Evolutionary conservation across 1,140 invertebrate species (phyloP).

Genomic region (Tetramorium alpestre): DNA sequence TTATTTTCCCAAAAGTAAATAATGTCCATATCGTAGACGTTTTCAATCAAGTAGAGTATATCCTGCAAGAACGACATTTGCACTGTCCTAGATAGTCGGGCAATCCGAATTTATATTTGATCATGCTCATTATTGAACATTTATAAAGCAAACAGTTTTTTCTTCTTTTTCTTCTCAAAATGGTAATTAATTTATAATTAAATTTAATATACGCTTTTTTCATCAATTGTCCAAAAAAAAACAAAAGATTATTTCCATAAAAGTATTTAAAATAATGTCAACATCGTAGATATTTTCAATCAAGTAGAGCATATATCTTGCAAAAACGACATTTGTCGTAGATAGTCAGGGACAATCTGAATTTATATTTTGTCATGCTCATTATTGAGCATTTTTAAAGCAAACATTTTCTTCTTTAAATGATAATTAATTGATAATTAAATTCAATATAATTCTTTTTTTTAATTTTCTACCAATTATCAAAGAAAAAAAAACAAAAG

Average conservation of each 20-base stretch:
- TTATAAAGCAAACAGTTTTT: not conserved
- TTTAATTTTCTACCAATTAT: too few relatives aligned
- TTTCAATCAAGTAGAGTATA: not conserved
- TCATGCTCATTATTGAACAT: not conserved
- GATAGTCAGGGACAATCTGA: not conserved
- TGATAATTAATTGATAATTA: not conserved
- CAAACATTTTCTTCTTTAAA: not conserved
- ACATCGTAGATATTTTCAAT: not conserved
- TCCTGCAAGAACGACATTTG: not conserved
- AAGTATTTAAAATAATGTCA: not conserved
- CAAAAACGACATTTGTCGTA: not conserved
- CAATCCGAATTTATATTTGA: not conserved
- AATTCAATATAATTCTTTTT: not conserved
- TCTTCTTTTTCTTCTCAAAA: too few relatives aligned
- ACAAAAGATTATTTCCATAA: not conserved
- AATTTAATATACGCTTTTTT: not conserved
- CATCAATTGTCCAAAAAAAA: not conserved
- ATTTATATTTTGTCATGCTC: not conserved
- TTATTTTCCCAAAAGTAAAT: not conserved
- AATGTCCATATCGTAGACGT: not conserved
- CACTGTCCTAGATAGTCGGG: not conserved
- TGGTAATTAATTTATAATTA: not conserved
- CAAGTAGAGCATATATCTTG: not conserved
- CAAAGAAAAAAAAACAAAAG: not conserved
- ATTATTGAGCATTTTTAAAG: slow-evolving; percentile 11